These are phyloP conservation scores for Chunga burmeisteri DNA, from an alignment of 2,113 vertebrate genomes.

Conservation along the genomic window DNA sequence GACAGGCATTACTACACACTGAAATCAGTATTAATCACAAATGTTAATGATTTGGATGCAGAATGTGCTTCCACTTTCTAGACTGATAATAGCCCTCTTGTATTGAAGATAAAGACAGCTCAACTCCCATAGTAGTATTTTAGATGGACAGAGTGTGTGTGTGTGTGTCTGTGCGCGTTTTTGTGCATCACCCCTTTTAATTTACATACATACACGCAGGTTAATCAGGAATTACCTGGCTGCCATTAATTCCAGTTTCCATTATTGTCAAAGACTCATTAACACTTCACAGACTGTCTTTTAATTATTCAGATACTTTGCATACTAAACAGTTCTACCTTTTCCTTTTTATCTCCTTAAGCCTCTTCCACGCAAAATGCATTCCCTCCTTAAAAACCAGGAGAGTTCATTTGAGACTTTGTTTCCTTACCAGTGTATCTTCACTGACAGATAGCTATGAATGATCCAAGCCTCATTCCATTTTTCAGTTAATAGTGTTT, in stretches of 20 bases:
- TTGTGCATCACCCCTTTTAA: background rate
- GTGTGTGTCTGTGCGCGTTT: background rate
- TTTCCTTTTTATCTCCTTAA: background rate
- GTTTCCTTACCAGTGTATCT: background rate
- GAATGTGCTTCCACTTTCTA: background rate
- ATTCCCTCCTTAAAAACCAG: background rate
- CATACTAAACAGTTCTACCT: background rate
- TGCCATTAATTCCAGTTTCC: conserved; percentile 25
- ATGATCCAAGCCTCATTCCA: background rate
- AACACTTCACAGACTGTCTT: background rate
- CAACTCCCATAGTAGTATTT: background rate
- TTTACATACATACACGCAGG: background rate
- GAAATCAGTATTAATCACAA: background rate
- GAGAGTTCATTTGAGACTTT: background rate
- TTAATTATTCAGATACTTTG: conserved; percentile 8
- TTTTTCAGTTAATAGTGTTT: background rate
- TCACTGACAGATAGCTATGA: background rate
- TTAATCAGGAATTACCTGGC: conserved; percentile 50
- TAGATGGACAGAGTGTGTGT: background rate
- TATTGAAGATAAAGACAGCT: background rate
- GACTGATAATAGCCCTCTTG: background rate
- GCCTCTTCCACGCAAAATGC: background rate
- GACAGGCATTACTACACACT: background rate
- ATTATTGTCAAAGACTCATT: background rate
- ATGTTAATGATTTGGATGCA: background rate